A percentile compares a stretch with the other conserved stretches of the same genome.
Evolutionary conservation across 1,140 invertebrate species (phyloP).

Genomic region (Drosophila erecta): DNA sequence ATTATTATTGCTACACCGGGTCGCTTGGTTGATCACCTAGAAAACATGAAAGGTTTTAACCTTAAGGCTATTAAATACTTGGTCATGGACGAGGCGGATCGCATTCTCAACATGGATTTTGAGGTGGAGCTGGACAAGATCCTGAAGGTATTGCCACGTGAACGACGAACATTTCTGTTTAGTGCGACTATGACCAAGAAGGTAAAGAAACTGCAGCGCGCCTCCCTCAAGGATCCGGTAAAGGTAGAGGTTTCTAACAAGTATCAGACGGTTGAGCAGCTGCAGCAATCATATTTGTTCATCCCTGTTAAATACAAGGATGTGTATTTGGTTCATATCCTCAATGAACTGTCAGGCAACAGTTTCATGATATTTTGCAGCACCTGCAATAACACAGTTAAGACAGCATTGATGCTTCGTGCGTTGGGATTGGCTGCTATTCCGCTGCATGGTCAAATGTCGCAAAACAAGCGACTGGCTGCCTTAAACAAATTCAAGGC

Average conservation of each 20-base stretch:
- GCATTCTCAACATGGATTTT: slow-evolving; percentile 98
- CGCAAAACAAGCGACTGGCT: slow-evolving; percentile 95
- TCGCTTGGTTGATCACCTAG: slow-evolving; percentile 94
- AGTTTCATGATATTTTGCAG: slow-evolving; percentile 99
- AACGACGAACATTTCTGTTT: slow-evolving; percentile 95
- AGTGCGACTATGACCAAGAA: slow-evolving; percentile 99
- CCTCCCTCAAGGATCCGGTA: slow-evolving; percentile 95
- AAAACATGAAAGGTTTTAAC: slow-evolving; percentile 97
- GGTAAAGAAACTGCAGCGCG: slow-evolving; percentile 97
- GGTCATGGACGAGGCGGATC: slow-evolving; percentile 98
- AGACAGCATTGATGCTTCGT: slow-evolving; percentile 94
- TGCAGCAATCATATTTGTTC: slow-evolving; percentile 98
- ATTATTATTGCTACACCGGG: slow-evolving; percentile 97
- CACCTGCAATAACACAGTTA: slow-evolving; percentile 96
- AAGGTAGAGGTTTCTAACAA: slow-evolving; percentile 98
- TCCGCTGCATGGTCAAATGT: slow-evolving; percentile 99
- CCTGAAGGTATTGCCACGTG: slow-evolving; percentile 94
- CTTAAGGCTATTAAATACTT: slow-evolving; percentile 94
- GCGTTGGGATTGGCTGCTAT: slow-evolving; percentile 96
- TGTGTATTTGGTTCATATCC: slow-evolving; percentile 97
- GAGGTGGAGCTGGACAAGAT: slow-evolving; percentile 98
- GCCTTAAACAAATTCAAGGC: slow-evolving; percentile 97
- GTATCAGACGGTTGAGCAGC: slow-evolving; percentile 98
- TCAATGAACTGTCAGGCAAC: slow-evolving; percentile 98
- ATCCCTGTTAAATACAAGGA: slow-evolving; percentile 99